phyloP scores from a whole-genome alignment of 1,140 invertebrate genomes.

The Chrysomallon squamiferum region DNA sequence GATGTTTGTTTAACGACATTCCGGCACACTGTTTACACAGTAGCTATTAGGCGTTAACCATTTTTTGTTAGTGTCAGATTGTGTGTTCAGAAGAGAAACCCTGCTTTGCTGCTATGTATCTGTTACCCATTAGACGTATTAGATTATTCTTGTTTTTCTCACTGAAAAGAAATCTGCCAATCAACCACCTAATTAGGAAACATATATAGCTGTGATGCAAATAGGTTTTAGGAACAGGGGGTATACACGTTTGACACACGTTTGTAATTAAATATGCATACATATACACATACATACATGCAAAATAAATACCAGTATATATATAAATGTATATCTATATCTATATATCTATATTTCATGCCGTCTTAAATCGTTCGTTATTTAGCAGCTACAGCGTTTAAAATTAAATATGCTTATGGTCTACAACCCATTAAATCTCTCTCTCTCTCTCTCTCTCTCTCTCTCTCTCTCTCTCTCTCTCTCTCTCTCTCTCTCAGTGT shows the following conservation, averaged over 20 bases:
- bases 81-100: no score
- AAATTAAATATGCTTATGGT: not conserved
- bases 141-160: not conserved
- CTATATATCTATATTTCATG: not conserved
- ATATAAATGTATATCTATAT: not conserved
- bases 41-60: no score
- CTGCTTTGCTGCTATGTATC: not conserved
- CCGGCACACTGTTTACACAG: no score
- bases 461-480: not conserved
- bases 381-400: not conserved
- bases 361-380: not conserved
- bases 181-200: not conserved
- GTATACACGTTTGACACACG: not conserved
- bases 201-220: not conserved
- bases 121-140: not conserved
- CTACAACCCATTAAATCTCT: not conserved
- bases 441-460: not conserved
- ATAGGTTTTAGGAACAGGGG: not conserved
- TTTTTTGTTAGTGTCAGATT: no score
- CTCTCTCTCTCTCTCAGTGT: not conserved
- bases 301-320: not conserved
- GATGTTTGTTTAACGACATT: no score
- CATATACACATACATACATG: no score
- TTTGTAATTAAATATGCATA: not conserved
- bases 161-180: not conserved